Evolutionary conservation across 2,113 vertebrate genomes (phyloP).

Genomic region (Notarius quadriscutis): DNA sequence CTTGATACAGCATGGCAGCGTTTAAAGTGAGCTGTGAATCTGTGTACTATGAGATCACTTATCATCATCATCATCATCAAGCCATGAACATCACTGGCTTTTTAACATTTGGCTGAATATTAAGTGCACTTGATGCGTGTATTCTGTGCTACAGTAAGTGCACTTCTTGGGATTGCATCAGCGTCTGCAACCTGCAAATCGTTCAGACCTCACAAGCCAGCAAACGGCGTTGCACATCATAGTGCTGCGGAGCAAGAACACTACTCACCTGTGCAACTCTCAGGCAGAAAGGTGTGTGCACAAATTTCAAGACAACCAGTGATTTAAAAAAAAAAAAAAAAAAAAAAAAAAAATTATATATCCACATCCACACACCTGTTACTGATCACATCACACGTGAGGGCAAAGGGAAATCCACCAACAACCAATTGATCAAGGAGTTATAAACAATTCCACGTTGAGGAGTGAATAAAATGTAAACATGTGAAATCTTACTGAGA

Average conservation of each 20-base stretch:
- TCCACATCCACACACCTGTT: background rate
- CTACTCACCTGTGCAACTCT: conserved; percentile 40
- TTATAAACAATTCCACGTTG: background rate
- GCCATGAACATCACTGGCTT: background rate
- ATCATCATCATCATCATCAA: background rate
- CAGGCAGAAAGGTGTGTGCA: background rate
- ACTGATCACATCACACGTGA: background rate
- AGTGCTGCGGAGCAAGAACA: conserved; percentile 9
- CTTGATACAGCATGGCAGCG: background rate
- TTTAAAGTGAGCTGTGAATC: background rate
- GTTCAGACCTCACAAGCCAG: conserved; percentile 34
- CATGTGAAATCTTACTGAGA: background rate
- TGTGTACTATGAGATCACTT: background rate
- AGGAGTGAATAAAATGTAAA: background rate
- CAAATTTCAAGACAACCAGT: background rate
- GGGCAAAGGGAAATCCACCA: background rate
- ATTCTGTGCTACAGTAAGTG: background rate
- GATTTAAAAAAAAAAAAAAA: background rate
- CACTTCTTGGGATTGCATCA: conserved; percentile 22
- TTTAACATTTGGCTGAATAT: background rate
- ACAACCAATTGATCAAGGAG: background rate
- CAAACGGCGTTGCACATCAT: conserved; percentile 26
- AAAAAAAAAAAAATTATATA: no score
- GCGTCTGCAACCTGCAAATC: background rate
- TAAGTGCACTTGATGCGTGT: conserved; percentile 7